Evolutionary conservation across 35 echinoderm and acorn worm species (phyloP).

Genomic region (Patiria miniata): DNA sequence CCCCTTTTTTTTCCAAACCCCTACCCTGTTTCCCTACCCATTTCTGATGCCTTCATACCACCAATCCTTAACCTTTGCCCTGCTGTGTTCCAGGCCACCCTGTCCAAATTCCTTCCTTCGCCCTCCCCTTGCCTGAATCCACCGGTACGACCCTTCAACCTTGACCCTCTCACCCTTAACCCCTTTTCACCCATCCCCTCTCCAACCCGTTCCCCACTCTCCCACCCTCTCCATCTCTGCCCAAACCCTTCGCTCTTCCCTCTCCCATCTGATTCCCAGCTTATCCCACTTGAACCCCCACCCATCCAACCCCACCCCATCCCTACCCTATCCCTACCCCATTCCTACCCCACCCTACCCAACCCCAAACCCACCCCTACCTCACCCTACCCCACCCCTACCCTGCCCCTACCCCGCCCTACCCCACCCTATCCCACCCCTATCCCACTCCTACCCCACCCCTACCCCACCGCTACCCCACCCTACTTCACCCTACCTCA

Average conservation of each 20-base stretch:
- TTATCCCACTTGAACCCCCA: background rate
- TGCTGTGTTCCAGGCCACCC: no score
- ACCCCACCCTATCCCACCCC: no score
- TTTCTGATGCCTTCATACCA: no score
- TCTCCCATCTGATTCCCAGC: background rate
- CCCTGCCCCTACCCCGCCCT: no score
- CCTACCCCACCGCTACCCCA: no score
- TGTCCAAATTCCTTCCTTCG: no score
- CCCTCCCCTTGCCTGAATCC: no score
- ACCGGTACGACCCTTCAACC: no score
- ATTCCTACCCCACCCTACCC: background rate
- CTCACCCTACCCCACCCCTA: no score
- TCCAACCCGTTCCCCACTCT: background rate
- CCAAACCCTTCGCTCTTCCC: background rate
- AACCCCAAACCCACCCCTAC: no score
- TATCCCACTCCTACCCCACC: no score
- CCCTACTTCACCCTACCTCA: background rate
- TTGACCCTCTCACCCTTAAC: background rate
- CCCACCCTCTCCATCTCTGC: background rate
- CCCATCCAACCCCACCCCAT: background rate
- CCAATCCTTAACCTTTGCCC: no score
- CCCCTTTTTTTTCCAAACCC: slow-evolving; percentile 50
- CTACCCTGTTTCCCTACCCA: background rate
- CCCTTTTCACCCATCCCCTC: background rate
- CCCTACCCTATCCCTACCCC: background rate